Evolutionary conservation across 2,888 invertebrate species (phyloP).

Genomic region (Rhimphoctona megacephalus): DNA sequence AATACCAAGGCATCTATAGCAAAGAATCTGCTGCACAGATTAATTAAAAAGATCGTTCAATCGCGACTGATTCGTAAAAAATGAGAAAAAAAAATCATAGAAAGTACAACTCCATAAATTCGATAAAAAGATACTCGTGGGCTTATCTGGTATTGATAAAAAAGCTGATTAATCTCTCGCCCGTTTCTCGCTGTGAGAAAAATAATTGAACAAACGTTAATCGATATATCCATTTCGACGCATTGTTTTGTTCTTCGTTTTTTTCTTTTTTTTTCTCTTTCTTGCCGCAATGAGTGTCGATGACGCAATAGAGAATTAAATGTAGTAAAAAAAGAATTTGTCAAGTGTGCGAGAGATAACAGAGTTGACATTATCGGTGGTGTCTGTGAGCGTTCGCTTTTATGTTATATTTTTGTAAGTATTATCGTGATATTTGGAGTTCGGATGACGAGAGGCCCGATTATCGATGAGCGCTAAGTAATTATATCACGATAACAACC

Average conservation of each 20-base stretch:
- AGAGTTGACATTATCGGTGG: constrained; percentile 18
- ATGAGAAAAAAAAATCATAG: constrained; percentile 24
- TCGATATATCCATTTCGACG: constrained; percentile 25
- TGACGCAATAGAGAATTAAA: not conserved
- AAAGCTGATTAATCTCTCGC: constrained; percentile 1
- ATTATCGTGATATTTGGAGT: constrained; percentile 37
- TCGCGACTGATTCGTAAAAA: constrained; percentile 20
- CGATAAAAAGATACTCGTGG: constrained; percentile 36
- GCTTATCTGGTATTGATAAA: constrained; percentile 42
- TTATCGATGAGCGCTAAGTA: constrained; percentile 48
- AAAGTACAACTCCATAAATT: constrained; percentile 7
- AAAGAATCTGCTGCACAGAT: not conserved
- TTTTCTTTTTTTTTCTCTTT: not conserved
- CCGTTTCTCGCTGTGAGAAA: not conserved
- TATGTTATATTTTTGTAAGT: constrained; percentile 7
- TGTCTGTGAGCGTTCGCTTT: constrained; percentile 15
- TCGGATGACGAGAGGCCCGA: constrained; percentile 28
- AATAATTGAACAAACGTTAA: constrained; percentile 7
- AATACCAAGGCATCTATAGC: not conserved
- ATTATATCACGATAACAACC: constrained; percentile 37
- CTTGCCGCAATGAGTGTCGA: not conserved
- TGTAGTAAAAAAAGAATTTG: not conserved
- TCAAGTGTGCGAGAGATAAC: constrained; percentile 13
- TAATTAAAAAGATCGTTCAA: not conserved
- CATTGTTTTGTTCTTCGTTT: not conserved